Conservation (phyloP, 2,888 invertebrate genomes). For the Adineta ricciae region DNA sequence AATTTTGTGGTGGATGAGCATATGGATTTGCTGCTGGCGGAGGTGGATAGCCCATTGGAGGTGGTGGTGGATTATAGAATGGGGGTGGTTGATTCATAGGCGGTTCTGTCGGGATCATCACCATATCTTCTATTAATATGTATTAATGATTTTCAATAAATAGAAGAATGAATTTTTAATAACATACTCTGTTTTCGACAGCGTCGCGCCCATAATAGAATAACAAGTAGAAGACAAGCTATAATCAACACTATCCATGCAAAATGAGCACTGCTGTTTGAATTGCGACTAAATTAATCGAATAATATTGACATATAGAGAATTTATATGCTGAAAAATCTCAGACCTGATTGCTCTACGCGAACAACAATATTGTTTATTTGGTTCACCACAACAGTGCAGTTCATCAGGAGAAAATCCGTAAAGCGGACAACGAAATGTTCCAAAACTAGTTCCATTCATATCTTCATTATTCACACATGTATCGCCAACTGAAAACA, state of each 20-base stretch:
- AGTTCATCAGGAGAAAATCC: not conserved
- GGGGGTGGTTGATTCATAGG: not conserved
- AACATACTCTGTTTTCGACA: not conserved
- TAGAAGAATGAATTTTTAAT: not conserved
- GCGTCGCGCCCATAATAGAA: not conserved
- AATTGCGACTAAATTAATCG: not conserved
- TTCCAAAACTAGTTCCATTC: not conserved
- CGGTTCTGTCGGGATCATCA: not conserved
- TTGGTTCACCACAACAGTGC: not conserved
- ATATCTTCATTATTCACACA: conserved; percentile 5
- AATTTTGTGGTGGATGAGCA: not conserved
- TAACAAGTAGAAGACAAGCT: not conserved
- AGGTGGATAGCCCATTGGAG: not conserved
- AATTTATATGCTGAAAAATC: not conserved
- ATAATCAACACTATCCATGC: not conserved
- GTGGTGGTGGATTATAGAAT: not conserved
- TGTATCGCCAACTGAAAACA: not conserved
- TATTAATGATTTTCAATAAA: not conserved
- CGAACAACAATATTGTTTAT: not conserved
- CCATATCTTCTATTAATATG: not conserved
- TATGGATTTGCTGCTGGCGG: not conserved
- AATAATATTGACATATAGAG: not conserved
- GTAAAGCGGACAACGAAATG: not conserved
- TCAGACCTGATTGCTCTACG: not conserved
- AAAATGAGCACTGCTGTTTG: not conserved